phyloP scores from a whole-genome alignment of 2,113 vertebrate species.

The Psilopsiagon aymara region DNA sequence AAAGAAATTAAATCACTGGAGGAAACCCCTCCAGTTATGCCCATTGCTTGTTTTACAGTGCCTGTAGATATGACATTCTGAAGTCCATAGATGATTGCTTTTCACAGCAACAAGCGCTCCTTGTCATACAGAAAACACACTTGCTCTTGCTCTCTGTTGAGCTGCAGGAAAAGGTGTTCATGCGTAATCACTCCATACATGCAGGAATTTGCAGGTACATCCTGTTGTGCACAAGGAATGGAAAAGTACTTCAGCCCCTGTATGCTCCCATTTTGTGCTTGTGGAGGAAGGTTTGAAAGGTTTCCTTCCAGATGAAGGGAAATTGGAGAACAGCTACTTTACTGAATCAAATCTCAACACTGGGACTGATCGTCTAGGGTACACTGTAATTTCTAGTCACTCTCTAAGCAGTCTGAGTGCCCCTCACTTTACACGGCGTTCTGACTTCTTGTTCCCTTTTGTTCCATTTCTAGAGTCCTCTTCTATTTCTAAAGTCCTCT shows the following conservation, averaged over 20 bases:
- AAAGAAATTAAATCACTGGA: not conserved
- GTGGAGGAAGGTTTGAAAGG: not conserved
- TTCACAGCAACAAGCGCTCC: not conserved
- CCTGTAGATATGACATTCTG: not conserved
- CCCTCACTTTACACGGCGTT: not conserved
- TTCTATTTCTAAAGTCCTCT: not conserved
- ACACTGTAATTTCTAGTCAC: not conserved
- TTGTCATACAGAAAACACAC: not conserved
- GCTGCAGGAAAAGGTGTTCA: not conserved
- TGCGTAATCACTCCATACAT: fast-evolving
- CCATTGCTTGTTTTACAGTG: not conserved
- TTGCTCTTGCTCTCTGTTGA: not conserved
- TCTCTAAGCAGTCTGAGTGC: not conserved
- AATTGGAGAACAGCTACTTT: not conserved
- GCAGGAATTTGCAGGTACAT: not conserved
- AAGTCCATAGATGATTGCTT: not conserved
- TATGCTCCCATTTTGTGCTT: not conserved
- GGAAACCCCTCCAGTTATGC: not conserved
- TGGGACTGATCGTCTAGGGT: not conserved
- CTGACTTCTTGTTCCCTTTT: not conserved
- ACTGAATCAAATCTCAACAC: not conserved
- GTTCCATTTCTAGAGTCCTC: not conserved
- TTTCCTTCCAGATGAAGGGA: not conserved
- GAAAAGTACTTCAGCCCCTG: not conserved
- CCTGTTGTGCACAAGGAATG: fast-evolving